Evolutionary conservation across 2,888 invertebrate species (phyloP), one percentile per base, ranked within the genome.

Genomic region (Trissolcus japonicus): DNA sequence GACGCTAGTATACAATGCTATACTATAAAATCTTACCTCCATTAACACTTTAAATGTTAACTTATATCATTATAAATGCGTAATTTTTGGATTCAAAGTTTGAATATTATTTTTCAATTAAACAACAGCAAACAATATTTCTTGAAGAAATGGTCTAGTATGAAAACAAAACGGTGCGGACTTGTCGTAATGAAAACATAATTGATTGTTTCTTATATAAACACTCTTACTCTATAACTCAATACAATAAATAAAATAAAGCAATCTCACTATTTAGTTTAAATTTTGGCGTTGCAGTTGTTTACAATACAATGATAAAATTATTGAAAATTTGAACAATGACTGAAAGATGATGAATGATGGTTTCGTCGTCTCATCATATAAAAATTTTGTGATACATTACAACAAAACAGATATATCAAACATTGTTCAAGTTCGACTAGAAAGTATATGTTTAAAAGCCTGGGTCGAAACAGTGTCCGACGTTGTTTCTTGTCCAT

Each of bases 381-480:
- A 77, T 76, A 65, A 76, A 76, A 79, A 77, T 63, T 82, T 81
- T 84, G 83, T 84, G 82, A 82, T 82, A 78, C 79, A 79, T 80
- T 76, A 75, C 71, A 77, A 79, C 79, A 79, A 78, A 67, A 78
- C 73, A 79, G 72, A 51, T 76, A 79, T 63, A 72, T 68, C 71
- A 78, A 81, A 81, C 71, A 76, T 69, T 71, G 48, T 80, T 72
- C 82, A 82, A 75, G 56, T 77, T 79, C 77, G 82, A 83, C 84
- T 84, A 84, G 84, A 83, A 83, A 83, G 80, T 81, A 82, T 81
- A 78, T 80, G 65, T 57, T 51, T 57, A 72, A 76, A 76, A 69
- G 66, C 72, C 71, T 68, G 55, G 73, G 76, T 75, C 60, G 68
- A 76, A 79, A 76, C 76, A 66, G 66, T 62, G 68, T 73, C 69